Percentiles rank a stretch among this genome's conserved stretches.
Evolutionary conservation across 1,140 invertebrate species (phyloP).

Genomic region (Bombus waltoni): DNA sequence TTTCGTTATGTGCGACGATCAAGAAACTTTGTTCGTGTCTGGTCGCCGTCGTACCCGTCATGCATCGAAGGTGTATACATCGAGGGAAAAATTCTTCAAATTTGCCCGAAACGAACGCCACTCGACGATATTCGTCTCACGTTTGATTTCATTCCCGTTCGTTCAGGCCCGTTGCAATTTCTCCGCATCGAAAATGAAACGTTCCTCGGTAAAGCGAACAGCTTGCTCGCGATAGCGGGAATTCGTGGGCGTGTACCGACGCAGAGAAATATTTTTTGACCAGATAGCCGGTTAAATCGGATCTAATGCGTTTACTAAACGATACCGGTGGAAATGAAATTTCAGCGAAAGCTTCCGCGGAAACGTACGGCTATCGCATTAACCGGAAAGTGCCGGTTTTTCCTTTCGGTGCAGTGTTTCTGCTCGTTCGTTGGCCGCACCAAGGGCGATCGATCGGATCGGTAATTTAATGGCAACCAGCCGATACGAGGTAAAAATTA

Average conservation of each 20-base stretch:
- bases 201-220: background rate
- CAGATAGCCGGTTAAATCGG: background rate
- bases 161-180: background rate
- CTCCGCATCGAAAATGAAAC: background rate
- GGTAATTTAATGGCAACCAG: slow-evolving; percentile 19
- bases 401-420: background rate
- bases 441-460: background rate
- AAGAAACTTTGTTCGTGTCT: no score
- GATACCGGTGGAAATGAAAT: slow-evolving; percentile 1
- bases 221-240: background rate
- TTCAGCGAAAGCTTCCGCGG: background rate
- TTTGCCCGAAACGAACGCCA: background rate
- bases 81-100: background rate
- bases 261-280: background rate
- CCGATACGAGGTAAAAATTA: slow-evolving; percentile 13
- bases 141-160: background rate
- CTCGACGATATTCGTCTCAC: background rate
- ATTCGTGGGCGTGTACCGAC: background rate
- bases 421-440: no score
- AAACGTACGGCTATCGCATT: background rate
- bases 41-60: background rate
- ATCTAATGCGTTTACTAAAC: background rate
- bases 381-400: background rate
- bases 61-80: background rate
- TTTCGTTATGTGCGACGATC: background rate